These are phyloP conservation scores for Panagrolaimus sp. DNA, from an alignment of 1,140 invertebrate species.

Conservation along the genomic window DNA sequence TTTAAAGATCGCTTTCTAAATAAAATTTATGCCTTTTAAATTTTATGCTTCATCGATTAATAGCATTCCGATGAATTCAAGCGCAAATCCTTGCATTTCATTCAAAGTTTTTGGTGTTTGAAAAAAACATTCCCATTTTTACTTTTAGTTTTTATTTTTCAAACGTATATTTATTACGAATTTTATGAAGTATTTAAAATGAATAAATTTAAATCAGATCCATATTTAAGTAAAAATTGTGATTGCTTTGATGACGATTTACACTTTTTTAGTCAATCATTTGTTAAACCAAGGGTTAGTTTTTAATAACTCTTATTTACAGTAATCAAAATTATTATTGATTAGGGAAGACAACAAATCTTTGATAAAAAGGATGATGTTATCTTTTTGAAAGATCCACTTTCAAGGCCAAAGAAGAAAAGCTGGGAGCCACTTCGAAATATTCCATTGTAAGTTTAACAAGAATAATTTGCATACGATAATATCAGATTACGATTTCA, in stretches of 20 bases:
- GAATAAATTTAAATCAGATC: background rate
- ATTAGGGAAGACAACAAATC: conserved; percentile 9
- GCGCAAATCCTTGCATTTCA: too few relatives aligned
- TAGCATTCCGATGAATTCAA: too few relatives aligned
- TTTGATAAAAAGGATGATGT: conserved; percentile 32
- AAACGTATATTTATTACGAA: too few relatives aligned
- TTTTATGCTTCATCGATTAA: too few relatives aligned
- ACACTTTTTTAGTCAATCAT: conserved; percentile 28
- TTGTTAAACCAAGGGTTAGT: conserved; percentile 14
- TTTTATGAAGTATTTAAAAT: too few relatives aligned
- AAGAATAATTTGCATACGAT: background rate
- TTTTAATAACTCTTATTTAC: background rate
- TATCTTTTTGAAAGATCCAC: conserved; percentile 23
- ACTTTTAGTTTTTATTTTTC: too few relatives aligned
- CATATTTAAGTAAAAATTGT: conserved; percentile 16
- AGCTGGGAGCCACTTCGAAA: conserved; percentile 20
- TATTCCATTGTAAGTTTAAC: conserved; percentile 1
- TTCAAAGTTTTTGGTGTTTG: too few relatives aligned
- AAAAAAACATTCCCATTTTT: too few relatives aligned
- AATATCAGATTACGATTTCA: conserved; percentile 11
- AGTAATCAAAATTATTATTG: background rate
- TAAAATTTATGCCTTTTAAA: too few relatives aligned
- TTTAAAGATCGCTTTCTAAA: too few relatives aligned
- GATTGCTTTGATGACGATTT: conserved; percentile 28
- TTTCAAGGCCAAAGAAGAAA: conserved; percentile 18